A percentile compares a stretch with the other conserved stretches of the same genome.
phyloP scores from a whole-genome alignment of 2,797 vertebrate genomes.

The Schizothorax lantsangensis region DNA sequence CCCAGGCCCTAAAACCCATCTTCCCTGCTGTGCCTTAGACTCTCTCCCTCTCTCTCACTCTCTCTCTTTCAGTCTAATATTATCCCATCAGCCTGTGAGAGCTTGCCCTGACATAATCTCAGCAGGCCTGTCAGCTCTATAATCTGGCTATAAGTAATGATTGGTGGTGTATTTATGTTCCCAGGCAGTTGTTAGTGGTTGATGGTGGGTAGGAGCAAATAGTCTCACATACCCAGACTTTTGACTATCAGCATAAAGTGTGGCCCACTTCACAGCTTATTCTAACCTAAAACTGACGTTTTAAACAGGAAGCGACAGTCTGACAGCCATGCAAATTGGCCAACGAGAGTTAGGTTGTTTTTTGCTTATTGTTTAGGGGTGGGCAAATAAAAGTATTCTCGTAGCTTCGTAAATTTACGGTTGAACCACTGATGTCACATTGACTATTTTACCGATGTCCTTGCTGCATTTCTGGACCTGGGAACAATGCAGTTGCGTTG shows the following conservation, averaged over 20 bases:
- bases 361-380: neutral
- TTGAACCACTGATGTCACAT: no score
- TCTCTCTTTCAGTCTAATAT: constrained; percentile 64
- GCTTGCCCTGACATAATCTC: constrained; percentile 63
- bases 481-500: neutral
- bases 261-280: constrained; percentile 9
- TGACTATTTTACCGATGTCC: no score
- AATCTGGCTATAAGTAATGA: constrained; percentile 73
- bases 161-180: constrained; percentile 76
- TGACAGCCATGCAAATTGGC: neutral
- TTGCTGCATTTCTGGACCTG: no score
- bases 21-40: constrained; percentile 23
- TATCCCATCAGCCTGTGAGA: constrained; percentile 67
- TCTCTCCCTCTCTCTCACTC: constrained; percentile 6
- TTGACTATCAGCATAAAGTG: constrained; percentile 6
- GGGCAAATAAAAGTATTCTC: neutral
- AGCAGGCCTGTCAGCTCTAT: constrained; percentile 68
- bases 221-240: constrained; percentile 38
- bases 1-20: constrained; percentile 42
- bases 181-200: constrained; percentile 63
- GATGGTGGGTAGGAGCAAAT: constrained; percentile 56
- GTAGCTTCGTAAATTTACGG: no score
- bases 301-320: constrained; percentile 3
- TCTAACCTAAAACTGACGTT: constrained; percentile 18
- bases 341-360: constrained; percentile 13